phyloP scores from a whole-genome alignment of 2,113 vertebrate species.

The Gulo gulo region DNA sequence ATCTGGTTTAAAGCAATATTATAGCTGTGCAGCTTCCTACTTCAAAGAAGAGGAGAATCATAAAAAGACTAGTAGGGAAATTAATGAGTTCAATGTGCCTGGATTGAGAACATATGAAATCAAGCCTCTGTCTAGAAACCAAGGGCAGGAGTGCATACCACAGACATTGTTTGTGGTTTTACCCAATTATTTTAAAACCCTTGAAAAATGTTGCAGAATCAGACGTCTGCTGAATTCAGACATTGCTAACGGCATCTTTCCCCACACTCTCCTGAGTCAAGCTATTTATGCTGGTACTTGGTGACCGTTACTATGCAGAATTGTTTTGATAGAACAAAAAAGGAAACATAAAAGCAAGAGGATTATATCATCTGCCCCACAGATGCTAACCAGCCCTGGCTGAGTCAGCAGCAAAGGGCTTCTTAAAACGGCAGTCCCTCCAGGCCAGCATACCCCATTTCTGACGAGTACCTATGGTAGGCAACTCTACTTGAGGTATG shows the following conservation, averaged over 20 bases:
- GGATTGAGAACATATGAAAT: slow-evolving; percentile 71
- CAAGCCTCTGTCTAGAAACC: slow-evolving; percentile 52
- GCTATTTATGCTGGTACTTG: slow-evolving; percentile 67
- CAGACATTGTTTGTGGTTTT: slow-evolving; percentile 76
- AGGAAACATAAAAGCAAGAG: slow-evolving; percentile 45
- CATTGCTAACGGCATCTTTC: slow-evolving; percentile 46
- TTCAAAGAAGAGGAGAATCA: slow-evolving; percentile 68
- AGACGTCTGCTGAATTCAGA: slow-evolving; percentile 55
- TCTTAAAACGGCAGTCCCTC: neutral
- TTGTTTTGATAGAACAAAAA: slow-evolving; percentile 55
- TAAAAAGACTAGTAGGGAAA: slow-evolving; percentile 73
- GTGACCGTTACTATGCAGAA: slow-evolving; percentile 72
- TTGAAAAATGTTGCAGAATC: slow-evolving; percentile 70
- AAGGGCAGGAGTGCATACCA: slow-evolving; percentile 74
- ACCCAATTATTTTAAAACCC: slow-evolving; percentile 75
- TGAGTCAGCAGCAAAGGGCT: neutral
- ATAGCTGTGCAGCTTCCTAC: slow-evolving; percentile 46
- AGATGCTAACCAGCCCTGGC: neutral
- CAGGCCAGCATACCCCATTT: neutral
- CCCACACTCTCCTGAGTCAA: slow-evolving; percentile 32
- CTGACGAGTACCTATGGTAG: neutral
- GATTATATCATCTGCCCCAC: slow-evolving; percentile 14
- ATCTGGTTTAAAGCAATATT: slow-evolving; percentile 64
- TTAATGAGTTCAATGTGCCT: slow-evolving; percentile 73
- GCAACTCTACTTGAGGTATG: accelerated